phyloP scores from a whole-genome alignment of 2,113 vertebrate genomes.

The Arvicanthis niloticus region DNA sequence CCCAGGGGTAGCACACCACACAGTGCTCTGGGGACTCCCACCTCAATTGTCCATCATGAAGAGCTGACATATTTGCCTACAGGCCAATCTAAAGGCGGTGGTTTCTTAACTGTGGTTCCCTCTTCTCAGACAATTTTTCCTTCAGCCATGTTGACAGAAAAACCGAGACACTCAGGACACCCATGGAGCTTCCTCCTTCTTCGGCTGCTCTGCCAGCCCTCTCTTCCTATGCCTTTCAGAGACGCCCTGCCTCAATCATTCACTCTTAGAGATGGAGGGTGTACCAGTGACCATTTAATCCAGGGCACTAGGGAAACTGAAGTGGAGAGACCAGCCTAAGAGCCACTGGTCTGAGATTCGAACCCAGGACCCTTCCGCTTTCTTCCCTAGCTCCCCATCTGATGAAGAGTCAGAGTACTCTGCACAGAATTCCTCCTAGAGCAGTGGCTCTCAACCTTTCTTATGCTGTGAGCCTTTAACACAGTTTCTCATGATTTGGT shows the following conservation, averaged over 20 bases:
- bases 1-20: neutral
- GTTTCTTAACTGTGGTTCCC: neutral
- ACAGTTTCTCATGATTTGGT: neutral
- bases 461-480: neutral
- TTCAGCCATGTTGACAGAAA: neutral
- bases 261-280: neutral
- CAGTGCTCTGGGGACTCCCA: neutral
- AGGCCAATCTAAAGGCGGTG: neutral
- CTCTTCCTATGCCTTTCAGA: neutral
- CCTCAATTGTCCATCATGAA: neutral
- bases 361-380: neutral
- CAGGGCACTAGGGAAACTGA: neutral
- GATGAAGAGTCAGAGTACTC: too few species aligned
- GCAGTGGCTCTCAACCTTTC: neutral
- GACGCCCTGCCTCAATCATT: neutral
- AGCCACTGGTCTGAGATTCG: neutral
- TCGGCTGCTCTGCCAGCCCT: neutral
- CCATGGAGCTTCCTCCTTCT: too few species aligned
- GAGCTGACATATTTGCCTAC: neutral
- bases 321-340: neutral
- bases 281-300: too few species aligned
- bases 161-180: too few species aligned
- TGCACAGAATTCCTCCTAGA: neutral
- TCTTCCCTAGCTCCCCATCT: too few species aligned
- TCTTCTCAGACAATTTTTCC: neutral